Evolutionary conservation across 2,797 vertebrate species (phyloP).

Genomic region (Neosalanx taihuensis): DNA sequence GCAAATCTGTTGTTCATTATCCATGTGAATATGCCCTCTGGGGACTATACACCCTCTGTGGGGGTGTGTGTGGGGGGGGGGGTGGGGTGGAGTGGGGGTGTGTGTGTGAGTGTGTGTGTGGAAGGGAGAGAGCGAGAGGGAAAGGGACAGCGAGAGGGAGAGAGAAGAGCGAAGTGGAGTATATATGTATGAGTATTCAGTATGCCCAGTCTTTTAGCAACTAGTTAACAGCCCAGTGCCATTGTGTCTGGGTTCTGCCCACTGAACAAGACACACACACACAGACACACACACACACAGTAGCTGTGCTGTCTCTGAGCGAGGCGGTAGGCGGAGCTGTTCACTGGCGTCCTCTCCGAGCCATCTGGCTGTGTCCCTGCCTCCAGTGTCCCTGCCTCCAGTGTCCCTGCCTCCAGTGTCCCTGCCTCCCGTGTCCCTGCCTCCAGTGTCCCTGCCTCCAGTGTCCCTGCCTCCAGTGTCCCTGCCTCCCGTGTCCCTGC

Average conservation of each 20-base stretch:
- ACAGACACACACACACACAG: background rate
- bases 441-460: too few species aligned
- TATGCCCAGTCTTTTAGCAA: background rate
- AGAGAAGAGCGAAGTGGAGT: background rate
- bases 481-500: too few species aligned
- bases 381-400: constrained; percentile 58
- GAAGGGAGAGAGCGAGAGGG: background rate
- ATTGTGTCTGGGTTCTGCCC: too few species aligned
- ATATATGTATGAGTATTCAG: constrained; percentile 13
- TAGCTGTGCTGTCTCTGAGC: constrained; percentile 32
- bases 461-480: too few species aligned
- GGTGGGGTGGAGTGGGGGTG: background rate
- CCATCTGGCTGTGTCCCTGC: constrained; percentile 70
- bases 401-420: constrained; percentile 20
- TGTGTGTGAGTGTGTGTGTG: constrained; percentile 20
- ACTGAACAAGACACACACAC: background rate
- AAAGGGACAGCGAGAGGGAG: background rate
- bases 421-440: too few species aligned
- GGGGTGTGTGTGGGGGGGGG: background rate
- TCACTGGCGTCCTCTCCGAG: constrained; percentile 58
- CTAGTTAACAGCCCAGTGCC: background rate
- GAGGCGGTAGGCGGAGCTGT: constrained; percentile 41
- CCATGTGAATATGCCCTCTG: constrained; percentile 46
- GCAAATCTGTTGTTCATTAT: constrained; percentile 65
- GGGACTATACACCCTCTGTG: constrained; percentile 30